Conservation (phyloP, 2,888 invertebrate genomes). For the Dryomyza anilis region DNA sequence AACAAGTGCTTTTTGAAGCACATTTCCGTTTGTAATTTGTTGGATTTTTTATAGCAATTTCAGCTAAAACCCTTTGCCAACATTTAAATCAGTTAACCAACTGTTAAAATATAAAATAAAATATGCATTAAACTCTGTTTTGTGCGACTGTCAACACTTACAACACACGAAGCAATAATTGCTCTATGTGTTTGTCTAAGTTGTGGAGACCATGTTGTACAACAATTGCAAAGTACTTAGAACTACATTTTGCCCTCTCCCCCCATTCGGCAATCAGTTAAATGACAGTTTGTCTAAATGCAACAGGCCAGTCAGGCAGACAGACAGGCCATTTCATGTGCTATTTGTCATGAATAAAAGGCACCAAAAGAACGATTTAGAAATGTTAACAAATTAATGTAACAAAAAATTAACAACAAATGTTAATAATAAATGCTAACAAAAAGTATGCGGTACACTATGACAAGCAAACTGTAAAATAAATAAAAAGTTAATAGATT, state of each 20-base stretch:
- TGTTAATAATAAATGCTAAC: background rate
- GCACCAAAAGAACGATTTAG: no score
- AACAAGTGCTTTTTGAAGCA: background rate
- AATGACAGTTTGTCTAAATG: background rate
- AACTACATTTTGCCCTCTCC: no score
- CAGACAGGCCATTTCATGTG: background rate
- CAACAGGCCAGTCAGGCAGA: background rate
- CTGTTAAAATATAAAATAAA: slow-evolving; percentile 58
- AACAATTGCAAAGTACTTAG: no score
- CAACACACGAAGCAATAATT: no score
- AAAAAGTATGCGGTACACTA: no score
- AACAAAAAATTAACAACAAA: background rate
- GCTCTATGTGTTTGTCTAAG: no score
- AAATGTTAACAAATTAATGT: no score
- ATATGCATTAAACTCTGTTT: slow-evolving; percentile 51
- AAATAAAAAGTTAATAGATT: no score
- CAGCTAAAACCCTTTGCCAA: no score
- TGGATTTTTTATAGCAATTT: background rate
- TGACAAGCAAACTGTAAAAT: no score
- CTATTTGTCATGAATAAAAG: slow-evolving; percentile 4
- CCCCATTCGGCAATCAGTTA: no score
- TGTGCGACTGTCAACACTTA: slow-evolving; percentile 45
- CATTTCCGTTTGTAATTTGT: background rate
- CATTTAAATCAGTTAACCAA: slow-evolving; percentile 56
- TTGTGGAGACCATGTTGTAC: no score